Evolutionary conservation across 2,888 invertebrate genomes (phyloP), one percentile per base, ranked within the genome.

Genomic region (Geotrupes spiniger): DNA sequence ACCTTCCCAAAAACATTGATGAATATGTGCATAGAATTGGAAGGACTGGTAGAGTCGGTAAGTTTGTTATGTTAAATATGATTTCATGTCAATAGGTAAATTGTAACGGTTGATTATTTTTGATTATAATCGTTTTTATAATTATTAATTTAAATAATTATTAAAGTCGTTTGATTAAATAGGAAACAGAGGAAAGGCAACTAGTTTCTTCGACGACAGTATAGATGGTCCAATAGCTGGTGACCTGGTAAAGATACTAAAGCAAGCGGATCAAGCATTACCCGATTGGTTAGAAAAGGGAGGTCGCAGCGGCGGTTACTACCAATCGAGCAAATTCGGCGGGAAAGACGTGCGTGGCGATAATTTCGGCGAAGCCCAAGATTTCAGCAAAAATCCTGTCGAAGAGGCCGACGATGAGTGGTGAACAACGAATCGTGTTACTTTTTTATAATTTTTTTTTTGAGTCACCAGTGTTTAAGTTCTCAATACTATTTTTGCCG

Each of bases 1-100:
- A 97, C 69, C 77, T 97, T 63, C 96, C 96, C 0, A 83, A 85
- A 49, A 82, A 82, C 53, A 89, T 95, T 54, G 95, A 95, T 58
- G 95, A 95, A 61, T 97, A 96, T 62, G 94, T 96, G 1, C 97
- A 97, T 72, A 79, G 96, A 47, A 93, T 97, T 58, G 97, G 97
- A 0, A 80, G 97, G 56, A 97, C 97, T 3, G 97, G 96, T 0
- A 82, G 97, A 54, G 92, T 97, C 0, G 96, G 96, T 69, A 54
- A 60, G 63, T 61, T 49, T 10, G 25, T n/a, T n/a, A 21, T 25
- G 15, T 41, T 46, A 36, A 26, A 17, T 2, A 44, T n/a, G 15
- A 15, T 45, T 12, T 12, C 17, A 15, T n/a, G n/a, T n/a, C n/a
- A n/a, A n/a, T n/a, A n/a, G 14, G 14, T 37, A 2, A 9, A 37